Percentiles rank a stretch among this genome's conserved stretches.
phyloP scores from a whole-genome alignment of 2,888 invertebrate species.

The Hydropsyche betteni region DNA sequence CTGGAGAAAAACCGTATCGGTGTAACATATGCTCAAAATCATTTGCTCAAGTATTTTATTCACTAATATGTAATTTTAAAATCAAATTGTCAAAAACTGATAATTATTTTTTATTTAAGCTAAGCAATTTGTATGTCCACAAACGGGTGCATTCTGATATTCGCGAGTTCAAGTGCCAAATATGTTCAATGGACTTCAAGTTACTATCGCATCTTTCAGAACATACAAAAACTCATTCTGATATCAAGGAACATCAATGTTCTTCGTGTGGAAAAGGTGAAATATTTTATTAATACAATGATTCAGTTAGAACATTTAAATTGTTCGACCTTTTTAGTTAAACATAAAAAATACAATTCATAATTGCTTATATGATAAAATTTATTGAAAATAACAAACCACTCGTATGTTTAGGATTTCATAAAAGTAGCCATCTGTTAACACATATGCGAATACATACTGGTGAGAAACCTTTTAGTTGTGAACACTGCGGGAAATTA shows the following conservation, averaged over 20 bases:
- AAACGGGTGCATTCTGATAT: slow-evolving; percentile 32
- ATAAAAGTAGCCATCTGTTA: slow-evolving; percentile 41
- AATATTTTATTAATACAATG: not conserved
- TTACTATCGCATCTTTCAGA: slow-evolving; percentile 36
- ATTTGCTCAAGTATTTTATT: slow-evolving; percentile 39
- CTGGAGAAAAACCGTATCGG: slow-evolving; percentile 39
- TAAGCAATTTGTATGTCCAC: slow-evolving; percentile 43
- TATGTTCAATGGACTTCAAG: slow-evolving; percentile 43
- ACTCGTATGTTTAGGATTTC: slow-evolving; percentile 36
- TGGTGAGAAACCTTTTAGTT: slow-evolving; percentile 42
- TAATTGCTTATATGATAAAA: no score
- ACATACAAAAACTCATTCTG: slow-evolving; percentile 42
- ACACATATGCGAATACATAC: slow-evolving; percentile 44
- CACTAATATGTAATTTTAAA: not conserved
- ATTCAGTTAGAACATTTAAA: not conserved
- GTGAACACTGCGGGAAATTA: slow-evolving; percentile 44
- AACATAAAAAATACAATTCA: no score
- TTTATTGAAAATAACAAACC: no score
- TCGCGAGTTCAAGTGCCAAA: slow-evolving; percentile 37
- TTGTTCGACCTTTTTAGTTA: not conserved
- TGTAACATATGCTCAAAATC: slow-evolving; percentile 44
- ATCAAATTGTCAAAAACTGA: not conserved
- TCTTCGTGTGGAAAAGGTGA: slow-evolving; percentile 42
- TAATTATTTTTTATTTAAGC: slow-evolving; percentile 6
- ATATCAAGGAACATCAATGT: slow-evolving; percentile 38